phyloP scores from a whole-genome alignment of 1,140 invertebrate species.

The Sinonovacula constricta region DNA sequence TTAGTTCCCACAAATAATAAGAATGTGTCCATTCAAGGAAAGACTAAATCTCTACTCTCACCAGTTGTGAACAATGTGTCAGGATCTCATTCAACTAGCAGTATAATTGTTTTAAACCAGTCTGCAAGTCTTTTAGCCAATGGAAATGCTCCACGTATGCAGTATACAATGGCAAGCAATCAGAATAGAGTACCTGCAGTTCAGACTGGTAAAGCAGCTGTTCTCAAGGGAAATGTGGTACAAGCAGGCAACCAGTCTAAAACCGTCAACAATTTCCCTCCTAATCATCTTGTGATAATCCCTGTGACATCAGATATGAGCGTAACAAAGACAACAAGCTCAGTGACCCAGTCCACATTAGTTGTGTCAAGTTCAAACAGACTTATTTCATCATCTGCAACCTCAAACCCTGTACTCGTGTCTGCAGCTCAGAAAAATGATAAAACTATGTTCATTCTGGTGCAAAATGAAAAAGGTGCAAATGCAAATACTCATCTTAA shows the following conservation, averaged over 20 bases:
- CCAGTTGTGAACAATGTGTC: conserved; percentile 7
- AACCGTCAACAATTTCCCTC: background rate
- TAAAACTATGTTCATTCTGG: conserved; percentile 27
- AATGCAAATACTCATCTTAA: no score
- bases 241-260: background rate
- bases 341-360: no score
- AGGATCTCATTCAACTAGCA: conserved; percentile 40
- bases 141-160: background rate
- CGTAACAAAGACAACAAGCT: conserved; percentile 29
- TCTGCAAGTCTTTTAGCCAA: background rate
- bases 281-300: conserved; percentile 49
- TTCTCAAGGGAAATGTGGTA: background rate
- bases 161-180: background rate
- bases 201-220: background rate
- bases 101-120: conserved; percentile 24
- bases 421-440: conserved; percentile 6
- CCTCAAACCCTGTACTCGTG: no score
- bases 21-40: background rate
- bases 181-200: background rate
- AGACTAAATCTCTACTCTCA: conserved; percentile 35
- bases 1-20: conserved; percentile 43
- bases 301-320: conserved; percentile 22
- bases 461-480: conserved; percentile 38
- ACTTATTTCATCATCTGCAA: no score
- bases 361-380: no score